Evolutionary conservation across 2,113 vertebrate genomes (phyloP), one percentile per base, ranked within the genome.

Genomic region (Triplophysa dalaica): DNA sequence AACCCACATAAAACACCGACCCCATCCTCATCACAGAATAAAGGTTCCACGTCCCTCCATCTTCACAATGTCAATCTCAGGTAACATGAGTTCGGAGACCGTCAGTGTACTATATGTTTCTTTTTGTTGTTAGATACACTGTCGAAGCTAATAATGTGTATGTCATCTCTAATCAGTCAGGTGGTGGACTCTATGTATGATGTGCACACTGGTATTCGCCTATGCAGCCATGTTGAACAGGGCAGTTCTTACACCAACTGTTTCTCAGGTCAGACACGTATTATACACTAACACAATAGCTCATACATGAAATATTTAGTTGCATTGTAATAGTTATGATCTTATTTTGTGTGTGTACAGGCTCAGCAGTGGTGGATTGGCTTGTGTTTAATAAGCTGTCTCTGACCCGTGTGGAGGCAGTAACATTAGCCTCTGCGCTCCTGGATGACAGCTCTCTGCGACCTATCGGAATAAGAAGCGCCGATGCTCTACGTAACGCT

Each of bases 281-380:
- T 8, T n/a, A 2, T 22, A 5, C 19, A 22, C 2, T 16, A 9
- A 41, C 22, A 69, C 29, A 29, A 29, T 17, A 65, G 2, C 33
- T 38, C 33, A 33, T 38, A 7, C 33, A 45, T 45, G 1, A 45
- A 45, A 45, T 9, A 45, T 45, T 12, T 38, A 8, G 33, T 38
- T 43, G 43, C 43, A 45, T 45, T 45, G 43, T 45, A 45, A 45
- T 11, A 45, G 43, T 45, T 12, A 45, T 45, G 62, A 72, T 38
- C 69, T 13, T 67, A 17, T 4, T 76, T 19, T 75, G 33, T 81
- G 41, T 61, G 10, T 50, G 63, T 56, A 24, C 85, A 99, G 97
- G 97, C 56, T 96, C 97, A 6, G 90, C 93, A 0, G 88, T 96
- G 85, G 95, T 97, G 77, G 97, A 98, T 89, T 99, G 97, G 97